Conservation (phyloP, 2,888 invertebrate genomes). For the Lasioglossum calceatum region DNA sequence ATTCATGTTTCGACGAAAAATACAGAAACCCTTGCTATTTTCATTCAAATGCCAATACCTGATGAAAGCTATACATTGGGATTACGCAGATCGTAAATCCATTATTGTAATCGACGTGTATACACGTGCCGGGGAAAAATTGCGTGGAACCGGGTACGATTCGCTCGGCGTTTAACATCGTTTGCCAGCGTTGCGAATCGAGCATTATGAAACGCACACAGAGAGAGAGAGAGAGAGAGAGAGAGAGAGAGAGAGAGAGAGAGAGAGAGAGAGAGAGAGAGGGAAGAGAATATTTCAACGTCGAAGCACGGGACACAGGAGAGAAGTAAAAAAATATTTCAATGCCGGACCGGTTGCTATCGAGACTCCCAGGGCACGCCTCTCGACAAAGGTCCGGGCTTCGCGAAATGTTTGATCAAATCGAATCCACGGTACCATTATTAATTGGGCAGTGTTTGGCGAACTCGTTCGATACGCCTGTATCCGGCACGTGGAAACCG, state of each 20-base stretch:
- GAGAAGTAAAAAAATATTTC: constrained; percentile 30
- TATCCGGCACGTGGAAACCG: background rate
- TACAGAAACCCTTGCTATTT: background rate
- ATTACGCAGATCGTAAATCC: constrained; percentile 28
- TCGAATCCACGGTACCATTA: constrained; percentile 10
- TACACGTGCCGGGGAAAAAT: constrained; percentile 8
- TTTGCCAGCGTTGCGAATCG: constrained; percentile 28
- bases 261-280: background rate
- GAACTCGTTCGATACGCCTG: background rate
- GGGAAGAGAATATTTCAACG: constrained; percentile 25
- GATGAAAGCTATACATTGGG: constrained; percentile 14
- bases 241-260: background rate
- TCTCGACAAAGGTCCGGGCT: constrained; percentile 27
- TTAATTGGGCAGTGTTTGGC: background rate
- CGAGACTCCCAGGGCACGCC: constrained; percentile 20
- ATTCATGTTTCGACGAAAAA: background rate
- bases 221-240: background rate
- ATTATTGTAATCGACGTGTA: constrained; percentile 36
- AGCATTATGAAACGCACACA: constrained; percentile 14
- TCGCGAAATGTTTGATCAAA: constrained; percentile 39
- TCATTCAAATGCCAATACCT: background rate
- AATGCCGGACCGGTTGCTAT: constrained; percentile 19
- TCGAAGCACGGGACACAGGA: background rate
- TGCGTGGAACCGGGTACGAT: constrained; percentile 18
- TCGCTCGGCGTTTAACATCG: constrained; percentile 32